Base-by-base conservation (phyloP, 2,113 vertebrate species). In the Apistogramma diplotaenia region DNA sequence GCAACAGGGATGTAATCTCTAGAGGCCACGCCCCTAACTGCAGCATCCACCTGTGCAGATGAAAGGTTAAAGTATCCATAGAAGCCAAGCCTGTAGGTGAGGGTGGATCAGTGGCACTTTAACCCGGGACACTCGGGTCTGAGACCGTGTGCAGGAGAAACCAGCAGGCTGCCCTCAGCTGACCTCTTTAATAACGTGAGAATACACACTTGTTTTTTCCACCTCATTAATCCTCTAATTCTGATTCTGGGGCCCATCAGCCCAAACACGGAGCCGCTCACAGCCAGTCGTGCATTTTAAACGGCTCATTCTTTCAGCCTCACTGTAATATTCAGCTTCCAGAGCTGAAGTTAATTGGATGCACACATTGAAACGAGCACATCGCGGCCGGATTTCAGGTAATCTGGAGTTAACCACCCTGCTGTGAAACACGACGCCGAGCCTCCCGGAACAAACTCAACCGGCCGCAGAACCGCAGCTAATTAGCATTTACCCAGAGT, bases 281-380 rank as follows among this genome's bases (percentile, higher is more conserved):
- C 10, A 11, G 65, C 49, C 65, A 29, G 13, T 51, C 43, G 18
- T 51, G 43, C 16, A 29, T 49, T 70, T 51, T 13, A 31, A 29
- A 29, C 49, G 49, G 25, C 43, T 70, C 5, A 3, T 23, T n/a
- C 19, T 0, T 4, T 6, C 3, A 43, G 40, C 9, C 27, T 0
- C 1, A 74, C 74, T 15, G 61, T 55, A 81, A 65, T 16, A 79
- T 87, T 61, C 57, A 81, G 55, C 65, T 70, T 49, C 43, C 43
- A 70, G 65, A 70, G 25, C 65, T 51, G 3, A 49, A 51, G 51
- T 3, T 70, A 70, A 51, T 51, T 70, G 65, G 65, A 70, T 8
- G 40, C 40, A 70, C 65, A 29, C 25, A 0, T 51, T 49, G 40
- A 51, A 70, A 70, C 0, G 1, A n/a, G 18, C 16, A 29, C 65